These are phyloP conservation scores for Cotesia vestalis DNA, from an alignment of 1,140 invertebrate genomes.

Conservation along the genomic window DNA sequence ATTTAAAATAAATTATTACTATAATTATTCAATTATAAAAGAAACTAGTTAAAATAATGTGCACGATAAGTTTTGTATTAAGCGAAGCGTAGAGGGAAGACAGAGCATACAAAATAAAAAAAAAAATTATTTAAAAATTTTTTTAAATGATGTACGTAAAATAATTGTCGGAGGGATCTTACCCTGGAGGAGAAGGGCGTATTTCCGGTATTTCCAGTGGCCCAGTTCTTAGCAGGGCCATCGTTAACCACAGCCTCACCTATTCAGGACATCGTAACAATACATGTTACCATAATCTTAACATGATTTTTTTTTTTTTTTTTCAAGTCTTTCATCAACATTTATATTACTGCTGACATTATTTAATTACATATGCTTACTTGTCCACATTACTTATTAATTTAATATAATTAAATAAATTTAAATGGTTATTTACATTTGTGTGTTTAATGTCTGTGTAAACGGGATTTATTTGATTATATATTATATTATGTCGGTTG, in stretches of 20 bases:
- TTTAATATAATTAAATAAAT: neutral
- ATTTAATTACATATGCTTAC: slow-evolving; percentile 3
- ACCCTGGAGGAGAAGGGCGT: slow-evolving; percentile 71
- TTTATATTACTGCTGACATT: neutral
- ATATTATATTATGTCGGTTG: slow-evolving; percentile 22
- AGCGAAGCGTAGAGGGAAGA: slow-evolving; percentile 65
- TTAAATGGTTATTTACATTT: no score
- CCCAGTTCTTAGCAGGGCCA: slow-evolving; percentile 66
- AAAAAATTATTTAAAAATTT: slow-evolving; percentile 3
- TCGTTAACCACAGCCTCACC: slow-evolving; percentile 67
- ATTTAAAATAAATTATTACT: neutral
- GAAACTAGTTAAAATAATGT: slow-evolving; percentile 42
- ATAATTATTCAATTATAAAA: slow-evolving; percentile 18
- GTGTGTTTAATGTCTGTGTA: no score
- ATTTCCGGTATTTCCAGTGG: slow-evolving; percentile 66
- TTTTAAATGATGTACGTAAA: slow-evolving; percentile 48
- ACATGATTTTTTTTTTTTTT: slow-evolving; percentile 46
- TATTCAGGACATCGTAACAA: slow-evolving; percentile 64
- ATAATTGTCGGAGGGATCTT: slow-evolving; percentile 69
- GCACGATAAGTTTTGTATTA: slow-evolving; percentile 60
- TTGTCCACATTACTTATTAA: slow-evolving; percentile 9
- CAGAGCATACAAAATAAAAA: slow-evolving; percentile 60
- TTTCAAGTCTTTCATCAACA: neutral
- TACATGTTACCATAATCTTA: slow-evolving; percentile 56
- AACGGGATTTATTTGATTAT: slow-evolving; percentile 11